Conservation (phyloP, 2,113 vertebrate genomes). For the Misgurnus anguillicaudatus region DNA sequence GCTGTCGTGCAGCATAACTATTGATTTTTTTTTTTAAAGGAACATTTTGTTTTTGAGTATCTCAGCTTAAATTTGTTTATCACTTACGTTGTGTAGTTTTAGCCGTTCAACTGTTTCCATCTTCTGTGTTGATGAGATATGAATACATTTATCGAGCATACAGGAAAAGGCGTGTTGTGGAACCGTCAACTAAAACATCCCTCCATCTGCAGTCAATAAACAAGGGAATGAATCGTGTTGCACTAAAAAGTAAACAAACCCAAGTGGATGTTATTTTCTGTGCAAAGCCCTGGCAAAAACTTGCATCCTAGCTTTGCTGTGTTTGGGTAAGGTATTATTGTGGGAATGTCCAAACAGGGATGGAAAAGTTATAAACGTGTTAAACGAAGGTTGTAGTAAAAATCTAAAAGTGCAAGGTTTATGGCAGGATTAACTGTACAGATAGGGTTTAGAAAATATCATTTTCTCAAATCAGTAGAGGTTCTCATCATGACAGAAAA, state of each 20-base stretch:
- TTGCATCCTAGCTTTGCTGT: background rate
- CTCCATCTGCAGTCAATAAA: slow-evolving; percentile 50
- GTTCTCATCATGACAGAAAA: background rate
- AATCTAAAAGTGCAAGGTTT: no score
- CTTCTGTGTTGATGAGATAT: slow-evolving; percentile 26
- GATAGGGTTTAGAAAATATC: no score
- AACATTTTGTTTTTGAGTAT: background rate
- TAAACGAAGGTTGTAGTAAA: no score
- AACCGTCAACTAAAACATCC: slow-evolving; percentile 25
- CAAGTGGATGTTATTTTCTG: slow-evolving; percentile 40
- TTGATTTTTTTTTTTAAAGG: no score
- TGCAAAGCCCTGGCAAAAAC: background rate
- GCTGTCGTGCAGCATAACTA: background rate
- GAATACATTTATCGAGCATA: background rate
- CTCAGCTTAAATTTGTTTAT: background rate
- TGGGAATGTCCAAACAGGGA: no score
- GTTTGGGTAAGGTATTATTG: background rate
- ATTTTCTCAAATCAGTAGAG: no score
- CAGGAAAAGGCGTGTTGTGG: slow-evolving; percentile 23
- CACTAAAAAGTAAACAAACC: slow-evolving; percentile 43
- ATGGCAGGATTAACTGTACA: no score
- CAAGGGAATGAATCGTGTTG: slow-evolving; percentile 40
- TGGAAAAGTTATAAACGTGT: no score
- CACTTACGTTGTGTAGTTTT: background rate
- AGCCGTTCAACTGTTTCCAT: slow-evolving; percentile 13